Conservation (phyloP, 2,797 vertebrate species). For the Synanceia verrucosa region DNA sequence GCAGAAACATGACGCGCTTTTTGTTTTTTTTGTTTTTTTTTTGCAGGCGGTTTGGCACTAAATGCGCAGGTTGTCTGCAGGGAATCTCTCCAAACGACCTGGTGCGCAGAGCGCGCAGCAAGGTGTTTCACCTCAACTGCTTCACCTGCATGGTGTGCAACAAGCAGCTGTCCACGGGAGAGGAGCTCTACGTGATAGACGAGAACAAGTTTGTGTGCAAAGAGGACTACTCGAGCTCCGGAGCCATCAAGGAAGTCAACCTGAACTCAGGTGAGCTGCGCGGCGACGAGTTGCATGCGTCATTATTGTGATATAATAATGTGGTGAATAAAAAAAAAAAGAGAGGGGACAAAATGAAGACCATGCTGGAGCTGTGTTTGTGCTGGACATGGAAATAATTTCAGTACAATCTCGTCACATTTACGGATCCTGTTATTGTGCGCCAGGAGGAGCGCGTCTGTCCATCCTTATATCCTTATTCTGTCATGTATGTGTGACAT, state of each 20-base stretch:
- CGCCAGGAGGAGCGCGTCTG: constrained; percentile 1
- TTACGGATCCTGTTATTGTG: constrained; percentile 51
- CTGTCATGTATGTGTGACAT: background rate
- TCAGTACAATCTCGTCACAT: constrained; percentile 42
- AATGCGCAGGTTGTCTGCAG: constrained; percentile 94
- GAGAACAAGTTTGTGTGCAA: constrained; percentile 99
- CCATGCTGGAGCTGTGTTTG: background rate
- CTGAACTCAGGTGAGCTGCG: constrained; percentile 91
- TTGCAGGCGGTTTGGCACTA: constrained; percentile 93
- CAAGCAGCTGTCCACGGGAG: constrained; percentile 97
- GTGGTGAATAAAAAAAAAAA: background rate
- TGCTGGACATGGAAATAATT: constrained; percentile 14
- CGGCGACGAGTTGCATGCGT: background rate
- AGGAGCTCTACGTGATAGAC: constrained; percentile 96
- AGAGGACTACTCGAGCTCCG: constrained; percentile 92
- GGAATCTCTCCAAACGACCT: constrained; percentile 96
- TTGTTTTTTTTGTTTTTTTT: too few species aligned
- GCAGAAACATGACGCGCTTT: too few species aligned
- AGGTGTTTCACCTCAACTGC: constrained; percentile 97
- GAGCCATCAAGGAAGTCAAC: constrained; percentile 90
- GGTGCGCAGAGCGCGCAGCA: constrained; percentile 93
- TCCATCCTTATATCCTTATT: background rate
- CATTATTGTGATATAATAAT: background rate
- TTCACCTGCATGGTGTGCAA: constrained; percentile 98
- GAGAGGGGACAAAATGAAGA: background rate